Evolutionary conservation across 2,888 invertebrate genomes (phyloP).

Genomic region (Morpho helenor): DNA sequence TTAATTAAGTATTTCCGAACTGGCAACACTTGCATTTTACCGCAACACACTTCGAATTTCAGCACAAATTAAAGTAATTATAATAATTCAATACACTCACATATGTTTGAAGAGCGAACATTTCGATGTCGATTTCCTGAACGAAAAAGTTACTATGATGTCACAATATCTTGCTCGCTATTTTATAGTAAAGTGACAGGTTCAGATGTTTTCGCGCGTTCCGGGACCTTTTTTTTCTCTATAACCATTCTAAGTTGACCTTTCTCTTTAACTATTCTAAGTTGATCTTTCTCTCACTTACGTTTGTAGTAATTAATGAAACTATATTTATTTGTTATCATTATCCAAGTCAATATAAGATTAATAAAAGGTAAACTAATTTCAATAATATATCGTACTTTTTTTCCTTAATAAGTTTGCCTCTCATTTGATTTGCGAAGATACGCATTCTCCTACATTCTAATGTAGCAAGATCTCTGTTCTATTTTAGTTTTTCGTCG

Average conservation of each 20-base stretch:
- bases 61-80: constrained; percentile 8
- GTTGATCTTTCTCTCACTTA: constrained; percentile 13
- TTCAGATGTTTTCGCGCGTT: constrained; percentile 35
- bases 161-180: constrained; percentile 44
- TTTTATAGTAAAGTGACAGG: constrained; percentile 65
- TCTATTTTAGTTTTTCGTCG: too few species aligned
- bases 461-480: too few species aligned
- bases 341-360: constrained; percentile 2
- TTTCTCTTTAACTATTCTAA: constrained; percentile 16
- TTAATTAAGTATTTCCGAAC: constrained; percentile 13
- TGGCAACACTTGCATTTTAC: constrained; percentile 12
- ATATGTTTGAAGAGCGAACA: constrained; percentile 58
- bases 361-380: neutral
- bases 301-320: neutral
- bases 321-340: constrained; percentile 4
- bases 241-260: constrained; percentile 24
- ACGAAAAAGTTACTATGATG: constrained; percentile 53
- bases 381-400: too few species aligned
- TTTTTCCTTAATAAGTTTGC: too few species aligned
- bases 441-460: too few species aligned
- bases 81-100: constrained; percentile 49
- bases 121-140: constrained; percentile 47
- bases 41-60: constrained; percentile 10
- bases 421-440: too few species aligned
- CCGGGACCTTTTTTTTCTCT: constrained; percentile 26